These are phyloP conservation scores for Ryuthela nishihirai DNA, from an alignment of 2,888 invertebrate species.

Conservation along the genomic window DNA sequence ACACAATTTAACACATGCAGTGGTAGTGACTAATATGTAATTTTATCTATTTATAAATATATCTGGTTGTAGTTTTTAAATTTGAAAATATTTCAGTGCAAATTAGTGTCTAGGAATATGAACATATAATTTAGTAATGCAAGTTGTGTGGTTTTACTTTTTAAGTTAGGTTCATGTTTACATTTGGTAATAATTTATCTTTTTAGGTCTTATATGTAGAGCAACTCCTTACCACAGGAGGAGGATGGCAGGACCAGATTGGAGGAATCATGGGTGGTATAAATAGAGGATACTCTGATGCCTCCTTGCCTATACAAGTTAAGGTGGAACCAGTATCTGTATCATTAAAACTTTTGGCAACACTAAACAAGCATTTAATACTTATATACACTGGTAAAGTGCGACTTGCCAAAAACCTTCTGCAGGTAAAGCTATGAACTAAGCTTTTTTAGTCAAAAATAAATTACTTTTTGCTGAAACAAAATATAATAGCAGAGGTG, in stretches of 20 bases:
- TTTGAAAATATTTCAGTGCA: not conserved
- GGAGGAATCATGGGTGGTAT: slow-evolving; percentile 55
- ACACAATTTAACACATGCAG: not conserved
- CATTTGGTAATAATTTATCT: slow-evolving; percentile 1
- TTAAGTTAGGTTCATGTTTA: not conserved
- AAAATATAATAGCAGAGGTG: too few relatives aligned
- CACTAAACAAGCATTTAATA: slow-evolving; percentile 51
- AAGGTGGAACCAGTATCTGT: slow-evolving; percentile 46
- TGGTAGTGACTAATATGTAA: not conserved
- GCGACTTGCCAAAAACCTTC: slow-evolving; percentile 55
- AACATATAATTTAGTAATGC: too few relatives aligned
- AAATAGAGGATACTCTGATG: slow-evolving; percentile 50
- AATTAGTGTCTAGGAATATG: too few relatives aligned
- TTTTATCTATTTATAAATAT: not conserved
- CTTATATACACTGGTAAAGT: slow-evolving; percentile 57
- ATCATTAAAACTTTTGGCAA: slow-evolving; percentile 43
- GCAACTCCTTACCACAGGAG: slow-evolving; percentile 57
- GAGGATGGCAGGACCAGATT: slow-evolving; percentile 59
- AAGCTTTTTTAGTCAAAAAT: not conserved
- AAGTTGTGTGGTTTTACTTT: too few relatives aligned
- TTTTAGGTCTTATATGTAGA: slow-evolving; percentile 55
- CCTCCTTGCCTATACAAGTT: slow-evolving; percentile 49
- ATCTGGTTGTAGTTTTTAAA: not conserved
- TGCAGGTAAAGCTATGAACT: slow-evolving; percentile 49
- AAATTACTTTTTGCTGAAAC: not conserved